These are phyloP conservation scores for Theristicus caerulescens DNA, from an alignment of 2,113 vertebrate species.

Conservation along the genomic window DNA sequence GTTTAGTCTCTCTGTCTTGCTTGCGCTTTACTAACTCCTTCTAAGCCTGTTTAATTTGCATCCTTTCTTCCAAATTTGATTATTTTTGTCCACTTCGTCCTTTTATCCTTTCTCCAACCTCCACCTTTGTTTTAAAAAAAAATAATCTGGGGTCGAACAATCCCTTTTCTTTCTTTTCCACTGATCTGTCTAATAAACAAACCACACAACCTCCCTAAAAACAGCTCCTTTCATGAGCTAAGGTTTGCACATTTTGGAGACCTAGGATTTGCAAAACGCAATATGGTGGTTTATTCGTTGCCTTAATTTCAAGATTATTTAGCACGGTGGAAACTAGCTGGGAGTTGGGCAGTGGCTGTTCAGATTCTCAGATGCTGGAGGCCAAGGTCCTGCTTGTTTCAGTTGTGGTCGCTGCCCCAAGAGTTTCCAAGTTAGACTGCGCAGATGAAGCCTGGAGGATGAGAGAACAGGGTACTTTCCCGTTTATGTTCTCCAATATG, in stretches of 20 bases:
- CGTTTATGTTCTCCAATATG: rapidly evolving
- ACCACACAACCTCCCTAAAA: background rate
- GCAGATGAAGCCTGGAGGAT: rapidly evolving
- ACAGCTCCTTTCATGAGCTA: background rate
- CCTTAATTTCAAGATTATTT: background rate
- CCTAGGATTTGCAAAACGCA: background rate
- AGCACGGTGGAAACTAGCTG: background rate
- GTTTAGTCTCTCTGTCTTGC: constrained; percentile 25
- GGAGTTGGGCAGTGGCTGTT: background rate
- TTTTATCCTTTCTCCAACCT: background rate
- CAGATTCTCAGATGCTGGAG: background rate
- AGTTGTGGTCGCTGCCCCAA: background rate
- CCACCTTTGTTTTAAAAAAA: background rate
- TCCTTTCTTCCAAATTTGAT: background rate
- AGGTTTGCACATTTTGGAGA: background rate
- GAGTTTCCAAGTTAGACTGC: background rate
- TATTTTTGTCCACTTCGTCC: background rate
- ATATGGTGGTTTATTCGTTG: background rate
- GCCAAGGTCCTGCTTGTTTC: background rate
- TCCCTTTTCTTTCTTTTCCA: background rate
- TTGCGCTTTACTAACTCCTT: background rate
- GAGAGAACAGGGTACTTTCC: rapidly evolving
- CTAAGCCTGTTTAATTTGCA: constrained; percentile 46
- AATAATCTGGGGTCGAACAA: background rate
- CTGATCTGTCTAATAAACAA: background rate